These are phyloP conservation scores for Musca vetustissima DNA, from an alignment of 1,140 invertebrate genomes.

Conservation along the genomic window DNA sequence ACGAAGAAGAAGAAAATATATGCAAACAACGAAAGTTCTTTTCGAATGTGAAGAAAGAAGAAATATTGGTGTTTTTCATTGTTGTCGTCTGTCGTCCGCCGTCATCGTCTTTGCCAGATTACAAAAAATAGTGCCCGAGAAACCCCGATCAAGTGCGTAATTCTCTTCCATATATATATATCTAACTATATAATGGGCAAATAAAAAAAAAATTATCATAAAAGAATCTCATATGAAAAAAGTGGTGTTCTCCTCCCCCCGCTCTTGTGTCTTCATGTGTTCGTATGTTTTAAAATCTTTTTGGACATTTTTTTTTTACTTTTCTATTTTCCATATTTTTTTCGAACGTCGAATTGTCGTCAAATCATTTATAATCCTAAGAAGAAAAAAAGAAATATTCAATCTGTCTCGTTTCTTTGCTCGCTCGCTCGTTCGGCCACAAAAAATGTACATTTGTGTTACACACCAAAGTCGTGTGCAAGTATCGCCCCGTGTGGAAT, in stretches of 20 bases:
- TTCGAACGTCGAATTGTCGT: too few species aligned
- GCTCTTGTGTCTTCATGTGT: too few species aligned
- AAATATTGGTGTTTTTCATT: too few species aligned
- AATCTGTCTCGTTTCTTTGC: slow-evolving; percentile 13
- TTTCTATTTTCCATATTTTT: not conserved
- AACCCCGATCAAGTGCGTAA: slow-evolving; percentile 16
- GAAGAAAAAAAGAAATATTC: not conserved
- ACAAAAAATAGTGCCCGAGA: not conserved
- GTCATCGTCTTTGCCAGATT: too few species aligned
- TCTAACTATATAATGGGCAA: too few species aligned
- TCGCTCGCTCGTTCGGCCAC: not conserved
- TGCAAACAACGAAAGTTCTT: slow-evolving; percentile 3
- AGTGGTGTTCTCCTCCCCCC: too few species aligned
- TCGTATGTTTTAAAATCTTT: not conserved
- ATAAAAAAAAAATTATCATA: too few species aligned
- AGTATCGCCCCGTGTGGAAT: slow-evolving; percentile 1
- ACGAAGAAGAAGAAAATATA: too few species aligned
- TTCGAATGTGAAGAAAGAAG: too few species aligned
- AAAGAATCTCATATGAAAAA: too few species aligned
- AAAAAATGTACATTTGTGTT: slow-evolving; percentile 13
- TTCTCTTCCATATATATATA: not conserved
- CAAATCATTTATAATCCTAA: too few species aligned
- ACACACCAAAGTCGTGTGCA: slow-evolving; percentile 1
- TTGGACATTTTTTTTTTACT: not conserved
- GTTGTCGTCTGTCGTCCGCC: too few species aligned